Conservation (phyloP, 2,113 vertebrate species). For the Phyllostomus discolor region DNA sequence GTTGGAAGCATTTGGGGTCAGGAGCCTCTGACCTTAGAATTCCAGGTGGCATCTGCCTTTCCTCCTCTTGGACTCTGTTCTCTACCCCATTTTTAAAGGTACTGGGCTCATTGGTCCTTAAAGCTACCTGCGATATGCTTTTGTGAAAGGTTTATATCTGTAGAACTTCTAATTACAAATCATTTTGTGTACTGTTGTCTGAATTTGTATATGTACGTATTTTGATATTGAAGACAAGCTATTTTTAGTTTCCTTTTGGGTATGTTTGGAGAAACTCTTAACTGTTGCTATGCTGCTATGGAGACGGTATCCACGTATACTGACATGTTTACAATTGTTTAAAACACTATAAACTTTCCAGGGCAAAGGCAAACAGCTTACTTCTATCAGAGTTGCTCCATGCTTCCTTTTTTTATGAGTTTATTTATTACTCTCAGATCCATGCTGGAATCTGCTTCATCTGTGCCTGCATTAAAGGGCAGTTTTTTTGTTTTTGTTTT, state of each 20-base stretch:
- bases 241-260: conserved; percentile 92
- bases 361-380: conserved; percentile 78
- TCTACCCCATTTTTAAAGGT: not conserved
- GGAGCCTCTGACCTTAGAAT: not conserved
- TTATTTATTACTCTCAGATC: conserved; percentile 65
- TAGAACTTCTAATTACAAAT: conserved; percentile 13
- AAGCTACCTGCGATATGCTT: not conserved
- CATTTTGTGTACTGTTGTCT: conserved; percentile 66
- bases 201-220: conserved; percentile 67
- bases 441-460: conserved; percentile 58
- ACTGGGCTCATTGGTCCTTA: not conserved
- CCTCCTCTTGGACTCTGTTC: not conserved
- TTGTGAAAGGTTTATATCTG: conserved; percentile 24
- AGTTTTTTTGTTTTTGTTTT: not conserved
- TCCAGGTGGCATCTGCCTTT: not conserved
- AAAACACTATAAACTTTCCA: conserved; percentile 85
- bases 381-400: conserved; percentile 73
- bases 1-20: not conserved
- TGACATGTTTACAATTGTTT: conserved; percentile 94
- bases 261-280: conserved; percentile 87
- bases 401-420: conserved; percentile 57
- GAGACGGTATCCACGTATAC: conserved; percentile 92
- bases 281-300: conserved; percentile 93
- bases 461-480: not conserved
- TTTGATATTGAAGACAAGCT: conserved; percentile 78